A percentile compares a stretch with the other conserved stretches of the same genome.
phyloP scores from a whole-genome alignment of 2,113 vertebrate genomes.

The Dasyprocta punctata region DNA sequence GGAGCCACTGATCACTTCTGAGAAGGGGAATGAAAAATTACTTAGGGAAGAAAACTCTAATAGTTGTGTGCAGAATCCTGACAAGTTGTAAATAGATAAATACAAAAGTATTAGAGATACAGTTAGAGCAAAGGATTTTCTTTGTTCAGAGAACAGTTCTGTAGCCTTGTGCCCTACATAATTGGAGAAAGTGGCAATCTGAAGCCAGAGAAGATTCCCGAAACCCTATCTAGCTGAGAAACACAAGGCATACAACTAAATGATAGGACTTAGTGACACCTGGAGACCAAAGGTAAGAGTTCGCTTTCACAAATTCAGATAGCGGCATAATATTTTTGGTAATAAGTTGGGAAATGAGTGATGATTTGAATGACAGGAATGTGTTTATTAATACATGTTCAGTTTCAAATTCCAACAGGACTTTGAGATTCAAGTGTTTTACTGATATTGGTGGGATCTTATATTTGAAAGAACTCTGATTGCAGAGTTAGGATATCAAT shows the following conservation, averaged over 20 bases:
- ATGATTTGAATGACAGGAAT: not conserved
- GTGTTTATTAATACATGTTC: not conserved
- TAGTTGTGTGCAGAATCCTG: constrained; percentile 16
- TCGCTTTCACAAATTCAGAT: not conserved
- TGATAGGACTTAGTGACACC: not conserved
- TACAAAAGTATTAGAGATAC: not conserved
- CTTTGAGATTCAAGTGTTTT: not conserved
- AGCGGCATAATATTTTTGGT: not conserved
- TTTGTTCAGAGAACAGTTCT: not conserved
- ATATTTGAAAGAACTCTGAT: not conserved
- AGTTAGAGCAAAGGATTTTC: not conserved
- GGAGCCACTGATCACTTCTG: constrained; percentile 57
- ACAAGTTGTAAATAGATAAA: constrained; percentile 39
- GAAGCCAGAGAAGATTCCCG: not conserved
- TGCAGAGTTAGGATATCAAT: not conserved
- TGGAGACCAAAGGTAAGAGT: not conserved
- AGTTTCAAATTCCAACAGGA: not conserved
- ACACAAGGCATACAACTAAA: not conserved
- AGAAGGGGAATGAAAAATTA: constrained; percentile 60
- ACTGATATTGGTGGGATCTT: not conserved
- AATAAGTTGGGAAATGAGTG: not conserved
- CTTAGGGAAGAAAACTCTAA: constrained; percentile 35
- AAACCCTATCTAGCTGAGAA: not conserved
- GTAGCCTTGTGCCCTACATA: not conserved
- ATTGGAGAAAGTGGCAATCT: not conserved